These are phyloP conservation scores for Oligia latruncula DNA, from an alignment of 2,888 invertebrate genomes.

Conservation along the genomic window DNA sequence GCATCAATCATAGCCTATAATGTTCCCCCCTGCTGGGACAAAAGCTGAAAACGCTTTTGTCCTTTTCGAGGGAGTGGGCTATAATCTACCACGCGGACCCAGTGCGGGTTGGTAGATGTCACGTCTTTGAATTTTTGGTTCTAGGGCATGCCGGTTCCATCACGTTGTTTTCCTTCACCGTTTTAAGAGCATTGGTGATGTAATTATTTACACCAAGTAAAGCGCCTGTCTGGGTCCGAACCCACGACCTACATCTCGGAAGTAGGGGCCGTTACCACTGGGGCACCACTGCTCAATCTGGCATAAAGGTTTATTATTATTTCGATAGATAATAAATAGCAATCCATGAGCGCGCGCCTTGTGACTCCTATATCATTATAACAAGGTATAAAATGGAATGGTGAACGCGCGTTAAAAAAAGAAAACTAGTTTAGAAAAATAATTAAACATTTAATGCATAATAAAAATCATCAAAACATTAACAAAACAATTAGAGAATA, in stretches of 20 bases:
- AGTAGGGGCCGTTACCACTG: background rate
- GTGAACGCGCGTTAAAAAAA: background rate
- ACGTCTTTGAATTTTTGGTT: background rate
- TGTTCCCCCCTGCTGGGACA: background rate
- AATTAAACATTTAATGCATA: conserved; percentile 47
- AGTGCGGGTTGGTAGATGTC: background rate
- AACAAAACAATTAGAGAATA: conserved; percentile 16
- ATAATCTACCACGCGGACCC: background rate
- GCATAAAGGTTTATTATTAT: background rate
- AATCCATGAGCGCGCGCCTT: background rate
- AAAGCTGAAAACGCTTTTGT: background rate
- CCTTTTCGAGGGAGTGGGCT: background rate
- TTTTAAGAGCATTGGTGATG: background rate
- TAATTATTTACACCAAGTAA: background rate
- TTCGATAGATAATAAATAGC: background rate
- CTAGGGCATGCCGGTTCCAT: background rate
- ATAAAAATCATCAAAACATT: conserved; percentile 43
- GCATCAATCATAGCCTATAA: too few species aligned
- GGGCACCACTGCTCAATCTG: background rate
- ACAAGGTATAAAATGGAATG: background rate
- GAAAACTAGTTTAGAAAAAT: background rate
- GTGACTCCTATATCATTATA: background rate
- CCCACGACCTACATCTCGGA: background rate
- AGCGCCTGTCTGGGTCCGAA: background rate
- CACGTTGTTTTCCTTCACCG: background rate